These are phyloP conservation scores for Exocentrus adspersus DNA, from an alignment of 2,888 invertebrate species.

Conservation along the genomic window DNA sequence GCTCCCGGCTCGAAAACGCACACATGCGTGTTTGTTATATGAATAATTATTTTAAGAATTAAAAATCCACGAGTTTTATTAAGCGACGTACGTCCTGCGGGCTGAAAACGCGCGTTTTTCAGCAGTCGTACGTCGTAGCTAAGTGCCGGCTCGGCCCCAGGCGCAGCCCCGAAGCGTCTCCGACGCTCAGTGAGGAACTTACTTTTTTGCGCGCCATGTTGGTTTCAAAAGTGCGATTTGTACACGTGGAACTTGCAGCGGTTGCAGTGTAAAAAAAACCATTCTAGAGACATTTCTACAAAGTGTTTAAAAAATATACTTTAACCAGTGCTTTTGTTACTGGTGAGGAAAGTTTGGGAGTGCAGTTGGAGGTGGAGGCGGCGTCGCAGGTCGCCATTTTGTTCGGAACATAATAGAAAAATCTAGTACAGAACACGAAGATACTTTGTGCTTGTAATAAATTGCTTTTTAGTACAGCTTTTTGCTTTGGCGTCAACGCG, in stretches of 20 bases:
- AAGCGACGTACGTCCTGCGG: slow-evolving; percentile 32
- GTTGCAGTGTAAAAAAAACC: too few relatives aligned
- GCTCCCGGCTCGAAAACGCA: slow-evolving; percentile 34
- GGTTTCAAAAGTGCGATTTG: slow-evolving; percentile 20
- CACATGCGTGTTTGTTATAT: slow-evolving; percentile 44
- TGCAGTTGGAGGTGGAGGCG: slow-evolving; percentile 38
- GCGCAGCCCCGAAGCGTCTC: slow-evolving; percentile 45
- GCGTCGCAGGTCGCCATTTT: slow-evolving; percentile 43
- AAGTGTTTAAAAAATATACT: too few relatives aligned
- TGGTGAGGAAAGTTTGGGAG: neutral
- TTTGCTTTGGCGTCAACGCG: neutral
- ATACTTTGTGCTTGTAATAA: neutral
- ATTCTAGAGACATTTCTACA: too few relatives aligned
- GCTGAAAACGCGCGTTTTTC: slow-evolving; percentile 27
- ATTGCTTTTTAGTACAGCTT: neutral
- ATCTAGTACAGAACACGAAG: neutral
- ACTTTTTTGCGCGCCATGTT: slow-evolving; percentile 47
- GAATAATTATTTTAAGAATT: slow-evolving; percentile 56
- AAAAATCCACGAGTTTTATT: slow-evolving; percentile 50
- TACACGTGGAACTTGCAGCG: slow-evolving; percentile 27
- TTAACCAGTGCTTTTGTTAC: neutral
- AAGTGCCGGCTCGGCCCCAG: slow-evolving; percentile 40
- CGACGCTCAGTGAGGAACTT: slow-evolving; percentile 44
- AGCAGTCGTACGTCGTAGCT: slow-evolving; percentile 36
- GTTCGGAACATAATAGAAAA: too few relatives aligned